A percentile compares a stretch with the other conserved stretches of the same genome.
Conservation (phyloP, 1,140 invertebrate species). For the Papilio polyxenes region DNA sequence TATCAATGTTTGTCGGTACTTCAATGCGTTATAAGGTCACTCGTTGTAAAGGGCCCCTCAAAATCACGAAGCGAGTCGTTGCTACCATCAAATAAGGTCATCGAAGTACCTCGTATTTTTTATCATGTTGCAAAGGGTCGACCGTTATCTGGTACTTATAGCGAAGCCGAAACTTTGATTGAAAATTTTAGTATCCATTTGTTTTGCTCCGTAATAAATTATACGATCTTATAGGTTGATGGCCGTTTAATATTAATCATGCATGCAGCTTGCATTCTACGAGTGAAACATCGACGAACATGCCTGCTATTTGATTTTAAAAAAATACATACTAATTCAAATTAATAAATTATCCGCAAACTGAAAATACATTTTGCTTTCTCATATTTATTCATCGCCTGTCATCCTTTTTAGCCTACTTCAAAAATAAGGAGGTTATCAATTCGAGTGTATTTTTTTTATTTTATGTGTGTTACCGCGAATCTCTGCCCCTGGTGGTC, state of each 20-base stretch:
- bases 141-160: neutral
- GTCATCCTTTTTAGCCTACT: too few relatives aligned
- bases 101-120: neutral
- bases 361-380: too few relatives aligned
- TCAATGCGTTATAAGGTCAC: neutral
- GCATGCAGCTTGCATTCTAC: neutral
- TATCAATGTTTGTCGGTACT: neutral
- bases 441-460: too few relatives aligned
- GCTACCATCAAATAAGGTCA: constrained; percentile 17
- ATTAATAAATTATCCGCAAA: neutral
- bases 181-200: too few relatives aligned
- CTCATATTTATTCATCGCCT: too few relatives aligned
- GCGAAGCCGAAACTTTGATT: neutral
- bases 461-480: too few relatives aligned
- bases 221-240: neutral
- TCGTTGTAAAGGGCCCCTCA: constrained; percentile 18
- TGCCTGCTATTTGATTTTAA: neutral
- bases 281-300: neutral
- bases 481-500: too few relatives aligned
- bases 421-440: too few relatives aligned
- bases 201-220: neutral
- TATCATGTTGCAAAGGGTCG: neutral
- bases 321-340: neutral
- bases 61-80: constrained; percentile 6
- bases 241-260: neutral